phyloP scores from a whole-genome alignment of 1,140 invertebrate genomes.

The Heliconius congener region DNA sequence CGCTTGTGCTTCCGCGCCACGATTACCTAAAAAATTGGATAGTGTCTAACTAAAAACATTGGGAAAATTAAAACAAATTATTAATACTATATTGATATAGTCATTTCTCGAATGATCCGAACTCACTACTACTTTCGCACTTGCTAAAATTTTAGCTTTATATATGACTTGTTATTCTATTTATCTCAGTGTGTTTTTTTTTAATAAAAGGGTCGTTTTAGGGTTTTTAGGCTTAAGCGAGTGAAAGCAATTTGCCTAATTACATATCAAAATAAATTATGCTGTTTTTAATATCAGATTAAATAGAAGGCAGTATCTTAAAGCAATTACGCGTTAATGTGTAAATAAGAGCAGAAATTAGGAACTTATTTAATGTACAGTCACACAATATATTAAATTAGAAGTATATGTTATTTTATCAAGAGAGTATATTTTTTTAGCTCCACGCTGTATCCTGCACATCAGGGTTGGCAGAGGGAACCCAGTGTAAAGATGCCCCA shows the following conservation, averaged over 20 bases:
- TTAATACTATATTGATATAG: no score
- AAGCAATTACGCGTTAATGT: background rate
- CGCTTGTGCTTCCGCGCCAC: no score
- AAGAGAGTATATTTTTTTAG: no score
- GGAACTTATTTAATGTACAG: background rate
- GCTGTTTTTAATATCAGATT: background rate
- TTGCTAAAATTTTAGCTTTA: no score
- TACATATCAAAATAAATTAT: constrained; percentile 2
- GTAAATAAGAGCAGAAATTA: constrained; percentile 1
- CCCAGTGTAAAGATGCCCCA: no score
- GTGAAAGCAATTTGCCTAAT: background rate
- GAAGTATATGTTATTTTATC: background rate
- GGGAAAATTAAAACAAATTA: no score
- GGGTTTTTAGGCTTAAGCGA: background rate
- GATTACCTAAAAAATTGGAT: no score
- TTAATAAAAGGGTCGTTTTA: background rate
- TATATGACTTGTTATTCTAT: background rate
- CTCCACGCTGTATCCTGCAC: no score
- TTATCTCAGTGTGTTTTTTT: background rate
- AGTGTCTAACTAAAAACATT: no score
- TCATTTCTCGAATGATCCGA: no score
- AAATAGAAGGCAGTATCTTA: background rate
- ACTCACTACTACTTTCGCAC: no score
- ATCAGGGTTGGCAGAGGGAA: no score
- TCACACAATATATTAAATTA: background rate